A percentile compares a stretch with the other conserved stretches of the same genome.
These are phyloP conservation scores for Myodes glareolus DNA, from an alignment of 2,113 vertebrate species.

Conservation along the genomic window DNA sequence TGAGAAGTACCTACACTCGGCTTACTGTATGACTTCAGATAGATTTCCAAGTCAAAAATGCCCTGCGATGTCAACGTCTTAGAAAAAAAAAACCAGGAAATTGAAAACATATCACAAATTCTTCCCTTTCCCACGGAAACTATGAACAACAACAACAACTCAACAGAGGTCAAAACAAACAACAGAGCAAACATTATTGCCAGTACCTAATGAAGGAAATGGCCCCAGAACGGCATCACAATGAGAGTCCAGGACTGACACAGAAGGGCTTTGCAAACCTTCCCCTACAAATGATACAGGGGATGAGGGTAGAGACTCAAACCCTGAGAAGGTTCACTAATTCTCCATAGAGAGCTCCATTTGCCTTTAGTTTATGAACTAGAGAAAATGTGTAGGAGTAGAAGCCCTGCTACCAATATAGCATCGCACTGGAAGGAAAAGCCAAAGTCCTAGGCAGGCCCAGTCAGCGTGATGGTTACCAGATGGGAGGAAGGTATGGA, in stretches of 20 bases:
- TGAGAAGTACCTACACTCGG: background rate
- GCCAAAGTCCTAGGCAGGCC: background rate
- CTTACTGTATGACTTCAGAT: slow-evolving; percentile 11
- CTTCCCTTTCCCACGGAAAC: background rate
- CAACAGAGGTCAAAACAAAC: background rate
- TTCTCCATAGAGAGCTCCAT: background rate
- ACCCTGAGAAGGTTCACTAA: background rate
- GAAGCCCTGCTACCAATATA: background rate
- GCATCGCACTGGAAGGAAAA: background rate
- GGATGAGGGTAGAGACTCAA: background rate
- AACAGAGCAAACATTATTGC: background rate
- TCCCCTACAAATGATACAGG: background rate
- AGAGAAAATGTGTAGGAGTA: background rate
- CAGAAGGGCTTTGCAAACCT: background rate
- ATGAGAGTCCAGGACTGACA: background rate
- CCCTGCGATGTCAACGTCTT: background rate
- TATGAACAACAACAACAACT: background rate
- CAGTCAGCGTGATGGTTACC: background rate
- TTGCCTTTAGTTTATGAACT: background rate
- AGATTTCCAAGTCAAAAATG: slow-evolving; percentile 40
- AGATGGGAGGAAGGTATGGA: background rate
- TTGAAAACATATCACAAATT: background rate
- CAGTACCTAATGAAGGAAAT: background rate
- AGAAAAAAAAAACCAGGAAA: background rate
- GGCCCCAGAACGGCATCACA: background rate